phyloP scores from a whole-genome alignment of 2,888 invertebrate species.

The Coelopa pilipes region DNA sequence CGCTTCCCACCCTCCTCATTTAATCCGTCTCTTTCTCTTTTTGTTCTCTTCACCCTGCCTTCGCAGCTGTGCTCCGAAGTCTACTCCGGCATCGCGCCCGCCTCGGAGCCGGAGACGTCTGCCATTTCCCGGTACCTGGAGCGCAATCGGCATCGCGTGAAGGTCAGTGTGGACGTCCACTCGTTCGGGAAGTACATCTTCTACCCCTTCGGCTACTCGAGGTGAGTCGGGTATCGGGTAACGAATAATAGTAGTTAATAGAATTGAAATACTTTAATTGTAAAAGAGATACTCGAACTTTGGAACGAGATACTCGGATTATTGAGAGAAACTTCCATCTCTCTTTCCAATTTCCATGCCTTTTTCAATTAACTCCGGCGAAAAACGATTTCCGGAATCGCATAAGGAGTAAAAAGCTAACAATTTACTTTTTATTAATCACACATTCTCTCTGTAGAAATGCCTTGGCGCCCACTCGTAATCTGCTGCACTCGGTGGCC shows the following conservation, averaged over 20 bases:
- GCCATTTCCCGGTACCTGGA: conserved; percentile 61
- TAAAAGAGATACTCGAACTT: too few species aligned
- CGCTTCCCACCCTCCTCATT: not conserved
- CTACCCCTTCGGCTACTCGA: conserved; percentile 66
- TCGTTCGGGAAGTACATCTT: conserved; percentile 66
- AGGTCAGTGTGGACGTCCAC: conserved; percentile 65
- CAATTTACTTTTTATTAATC: not conserved
- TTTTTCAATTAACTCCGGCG: conserved; percentile 52
- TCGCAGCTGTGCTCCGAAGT: conserved; percentile 64
- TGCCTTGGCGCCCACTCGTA: conserved; percentile 60
- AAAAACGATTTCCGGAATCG: too few species aligned
- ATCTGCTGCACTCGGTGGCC: conserved; percentile 61
- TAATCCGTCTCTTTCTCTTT: not conserved
- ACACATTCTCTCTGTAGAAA: conserved; percentile 48
- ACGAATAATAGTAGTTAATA: too few species aligned
- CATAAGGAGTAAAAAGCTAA: conserved; percentile 2
- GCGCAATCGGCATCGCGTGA: conserved; percentile 62
- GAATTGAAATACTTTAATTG: too few species aligned
- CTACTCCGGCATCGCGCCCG: conserved; percentile 60
- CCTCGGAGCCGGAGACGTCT: conserved; percentile 64
- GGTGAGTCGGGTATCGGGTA: conserved; percentile 47
- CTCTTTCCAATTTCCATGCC: conserved; percentile 51
- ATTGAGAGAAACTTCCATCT: too few species aligned
- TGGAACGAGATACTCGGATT: too few species aligned
- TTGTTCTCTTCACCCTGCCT: conserved; percentile 41